Percentiles rank a stretch among this genome's conserved stretches.
phyloP scores from a whole-genome alignment of 1,140 invertebrate species.

The Ips typographus region DNA sequence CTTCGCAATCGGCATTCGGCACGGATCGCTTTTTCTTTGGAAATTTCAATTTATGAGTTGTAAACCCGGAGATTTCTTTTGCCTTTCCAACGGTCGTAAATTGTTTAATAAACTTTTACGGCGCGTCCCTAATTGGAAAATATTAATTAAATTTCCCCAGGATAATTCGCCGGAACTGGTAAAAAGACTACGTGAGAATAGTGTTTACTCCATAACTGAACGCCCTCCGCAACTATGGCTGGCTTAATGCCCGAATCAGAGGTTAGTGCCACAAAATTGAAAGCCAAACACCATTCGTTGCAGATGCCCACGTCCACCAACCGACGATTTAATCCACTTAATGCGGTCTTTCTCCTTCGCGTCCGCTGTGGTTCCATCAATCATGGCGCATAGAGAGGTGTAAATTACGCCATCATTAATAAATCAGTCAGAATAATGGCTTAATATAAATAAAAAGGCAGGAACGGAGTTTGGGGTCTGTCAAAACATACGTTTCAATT shows the following conservation, averaged over 20 bases:
- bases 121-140: conserved; percentile 26
- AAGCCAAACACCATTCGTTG: neutral
- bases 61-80: conserved; percentile 24
- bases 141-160: conserved; percentile 27
- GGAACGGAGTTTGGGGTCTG: conserved; percentile 1
- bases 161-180: neutral
- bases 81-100: conserved; percentile 22
- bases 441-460: conserved; percentile 35
- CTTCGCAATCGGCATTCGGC: conserved; percentile 18
- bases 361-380: conserved; percentile 34
- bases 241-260: neutral
- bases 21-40: conserved; percentile 25
- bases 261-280: conserved; percentile 1
- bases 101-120: conserved; percentile 30
- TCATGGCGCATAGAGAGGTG: conserved; percentile 36
- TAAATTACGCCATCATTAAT: conserved; percentile 39
- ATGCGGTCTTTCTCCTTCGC: conserved; percentile 24
- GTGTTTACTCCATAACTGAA: too few species aligned
- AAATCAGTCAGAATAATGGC: conserved; percentile 36
- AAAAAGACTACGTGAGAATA: too few species aligned
- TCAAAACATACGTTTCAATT: too few species aligned
- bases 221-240: too few species aligned
- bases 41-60: conserved; percentile 30
- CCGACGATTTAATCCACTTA: conserved; percentile 27
- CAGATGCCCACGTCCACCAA: neutral